A percentile compares a stretch with the other conserved stretches of the same genome.
Conservation (phyloP, 1,140 invertebrate species). For the Zaprionus ghesquierei region DNA sequence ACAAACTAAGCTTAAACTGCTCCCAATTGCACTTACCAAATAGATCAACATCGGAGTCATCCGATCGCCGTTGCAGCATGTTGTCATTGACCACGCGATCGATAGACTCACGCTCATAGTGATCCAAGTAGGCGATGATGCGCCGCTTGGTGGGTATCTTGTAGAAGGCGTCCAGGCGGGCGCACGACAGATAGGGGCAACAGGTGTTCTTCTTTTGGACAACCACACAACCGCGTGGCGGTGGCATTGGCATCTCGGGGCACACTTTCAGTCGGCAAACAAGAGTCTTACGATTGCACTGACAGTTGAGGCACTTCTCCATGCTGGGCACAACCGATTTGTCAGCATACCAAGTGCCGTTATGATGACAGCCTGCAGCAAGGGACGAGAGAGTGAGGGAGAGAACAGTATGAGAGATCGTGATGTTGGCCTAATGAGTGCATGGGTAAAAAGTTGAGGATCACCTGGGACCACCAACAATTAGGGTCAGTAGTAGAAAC, state of each 20-base stretch:
- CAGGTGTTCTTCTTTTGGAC: constrained; percentile 87
- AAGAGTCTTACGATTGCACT: constrained; percentile 87
- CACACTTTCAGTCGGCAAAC: constrained; percentile 91
- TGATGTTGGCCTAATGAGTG: background rate
- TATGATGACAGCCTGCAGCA: constrained; percentile 86
- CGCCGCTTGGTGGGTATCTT: constrained; percentile 75
- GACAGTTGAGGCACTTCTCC: constrained; percentile 91
- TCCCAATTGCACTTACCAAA: constrained; percentile 48
- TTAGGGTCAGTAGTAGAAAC: background rate
- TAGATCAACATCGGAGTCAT: constrained; percentile 74
- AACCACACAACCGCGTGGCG: constrained; percentile 88
- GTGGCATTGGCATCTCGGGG: constrained; percentile 88
- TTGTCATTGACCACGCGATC: constrained; percentile 81
- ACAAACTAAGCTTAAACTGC: background rate
- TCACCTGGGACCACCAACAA: background rate
- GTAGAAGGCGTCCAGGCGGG: constrained; percentile 84
- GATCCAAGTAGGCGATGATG: constrained; percentile 80
- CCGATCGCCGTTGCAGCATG: constrained; percentile 71
- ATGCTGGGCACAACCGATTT: constrained; percentile 86
- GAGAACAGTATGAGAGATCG: background rate
- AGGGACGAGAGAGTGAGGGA: background rate
- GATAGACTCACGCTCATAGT: constrained; percentile 80
- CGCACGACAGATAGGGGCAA: constrained; percentile 90
- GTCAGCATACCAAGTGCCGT: constrained; percentile 86
- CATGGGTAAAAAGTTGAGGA: background rate